Conservation (phyloP, 2,797 vertebrate species). For the Microcaecilia unicolor region DNA sequence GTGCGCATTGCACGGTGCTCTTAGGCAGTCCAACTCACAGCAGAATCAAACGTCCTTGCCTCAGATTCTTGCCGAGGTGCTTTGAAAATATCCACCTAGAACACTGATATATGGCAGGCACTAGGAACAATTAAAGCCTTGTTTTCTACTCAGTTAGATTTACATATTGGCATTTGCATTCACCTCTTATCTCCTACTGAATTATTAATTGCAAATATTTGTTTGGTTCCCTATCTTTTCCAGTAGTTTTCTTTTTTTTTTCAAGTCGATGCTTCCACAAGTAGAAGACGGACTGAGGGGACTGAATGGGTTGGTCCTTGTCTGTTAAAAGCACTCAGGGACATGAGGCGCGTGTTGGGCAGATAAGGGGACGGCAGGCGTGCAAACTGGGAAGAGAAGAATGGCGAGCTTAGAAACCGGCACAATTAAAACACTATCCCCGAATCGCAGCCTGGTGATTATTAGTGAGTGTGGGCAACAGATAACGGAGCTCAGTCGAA, state of each 20-base stretch:
- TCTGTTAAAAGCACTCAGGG: not conserved
- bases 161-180: conserved; percentile 29
- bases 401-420: conserved; percentile 14
- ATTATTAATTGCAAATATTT: conserved; percentile 19
- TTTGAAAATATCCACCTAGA: conserved; percentile 11
- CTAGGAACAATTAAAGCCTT: not conserved
- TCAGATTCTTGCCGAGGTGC: conserved; percentile 4
- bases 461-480: conserved; percentile 6
- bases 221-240: conserved; percentile 5
- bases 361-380: conserved; percentile 18
- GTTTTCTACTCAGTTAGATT: not conserved
- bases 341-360: not conserved
- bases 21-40: too few species aligned
- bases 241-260: not conserved
- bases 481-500: conserved; percentile 30
- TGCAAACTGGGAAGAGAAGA: conserved; percentile 18
- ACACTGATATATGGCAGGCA: conserved; percentile 10
- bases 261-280: not conserved
- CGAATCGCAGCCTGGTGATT: not conserved
- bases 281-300: conserved; percentile 7
- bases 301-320: not conserved
- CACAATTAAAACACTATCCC: conserved; percentile 11
- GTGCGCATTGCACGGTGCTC: too few species aligned
- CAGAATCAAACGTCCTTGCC: conserved; percentile 3
- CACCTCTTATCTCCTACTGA: conserved; percentile 8